Evolutionary conservation across 92 coral and sea anemone genomes (phyloP).

Genomic region (Epizoanthus ramosus): DNA sequence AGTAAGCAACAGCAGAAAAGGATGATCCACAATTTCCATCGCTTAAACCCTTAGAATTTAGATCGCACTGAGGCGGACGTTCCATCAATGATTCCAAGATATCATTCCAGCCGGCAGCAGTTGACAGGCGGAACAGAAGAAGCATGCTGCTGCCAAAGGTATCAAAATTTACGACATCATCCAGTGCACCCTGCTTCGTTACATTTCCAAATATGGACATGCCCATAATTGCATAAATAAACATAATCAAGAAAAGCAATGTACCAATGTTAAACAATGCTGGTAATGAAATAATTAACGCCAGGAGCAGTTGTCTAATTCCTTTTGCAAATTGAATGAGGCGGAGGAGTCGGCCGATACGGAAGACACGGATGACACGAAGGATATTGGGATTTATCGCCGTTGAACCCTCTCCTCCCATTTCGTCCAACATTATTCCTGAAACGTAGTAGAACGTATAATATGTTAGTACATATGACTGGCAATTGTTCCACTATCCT

Average conservation of each 20-base stretch:
- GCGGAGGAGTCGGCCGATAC: constrained; percentile 85
- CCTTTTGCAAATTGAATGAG: constrained; percentile 95
- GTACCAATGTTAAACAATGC: constrained; percentile 95
- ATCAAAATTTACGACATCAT: constrained; percentile 89
- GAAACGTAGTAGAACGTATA: background rate
- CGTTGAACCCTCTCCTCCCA: constrained; percentile 53
- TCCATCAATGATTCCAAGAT: constrained; percentile 87
- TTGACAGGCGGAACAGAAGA: constrained; percentile 86
- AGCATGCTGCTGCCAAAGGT: constrained; percentile 89
- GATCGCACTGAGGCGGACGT: constrained; percentile 88
- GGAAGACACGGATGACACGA: constrained; percentile 85
- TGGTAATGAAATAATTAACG: constrained; percentile 87
- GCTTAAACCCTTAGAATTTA: constrained; percentile 53
- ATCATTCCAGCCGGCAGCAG: constrained; percentile 98
- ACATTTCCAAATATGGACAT: constrained; percentile 92
- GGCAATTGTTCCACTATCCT: too few relatives aligned
- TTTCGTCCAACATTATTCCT: constrained; percentile 87
- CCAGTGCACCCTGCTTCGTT: constrained; percentile 79
- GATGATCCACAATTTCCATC: constrained; percentile 88
- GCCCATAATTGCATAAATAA: constrained; percentile 92
- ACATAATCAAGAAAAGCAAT: constrained; percentile 81
- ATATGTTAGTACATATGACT: background rate
- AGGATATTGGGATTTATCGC: constrained; percentile 77
- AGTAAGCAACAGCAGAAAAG: constrained; percentile 61
- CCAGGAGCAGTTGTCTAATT: constrained; percentile 88